Evolutionary conservation across 2,888 invertebrate genomes (phyloP), one percentile per base, ranked within the genome.

Genomic region (Amaurobius ferox): DNA sequence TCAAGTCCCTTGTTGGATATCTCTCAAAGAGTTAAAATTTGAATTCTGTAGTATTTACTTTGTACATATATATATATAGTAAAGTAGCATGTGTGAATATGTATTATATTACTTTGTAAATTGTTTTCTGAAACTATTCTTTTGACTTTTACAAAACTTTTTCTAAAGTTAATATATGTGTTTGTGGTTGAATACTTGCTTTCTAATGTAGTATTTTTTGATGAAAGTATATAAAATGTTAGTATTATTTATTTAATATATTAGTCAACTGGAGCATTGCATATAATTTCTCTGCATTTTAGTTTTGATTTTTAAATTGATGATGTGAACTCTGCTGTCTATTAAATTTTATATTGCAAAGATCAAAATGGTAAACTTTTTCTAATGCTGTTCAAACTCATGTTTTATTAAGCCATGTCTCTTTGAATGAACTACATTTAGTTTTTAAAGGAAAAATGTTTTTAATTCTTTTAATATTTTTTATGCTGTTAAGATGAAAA

Each of bases 21-120:
- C 23, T 55, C 55, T 55, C 55, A 55, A 55, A 23, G 55, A 55
- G 23, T 55, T 55, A 55, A 55, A 11, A 5, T 16, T 23, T 16
- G 11, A 11, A 1, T 29, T 29, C 13, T 64, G 30, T 64, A 16
- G 29, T 64, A 29, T 64, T 61, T 61, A 7, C 64, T 64, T 64
- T 64, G 29, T 64, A 30, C 16, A 30, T 64, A 55, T 55, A 39
- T 44, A 48, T 48, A 44, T 66, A 72, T 66, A 78, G 62, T 61
- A 29, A n/a, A n/a, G 62, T 71, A 16, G 30, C 61, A 64, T 79
- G n/a, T n/a, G 71, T 79, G 79, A 64, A 72, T 79, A 72, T 79
- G 79, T 79, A 79, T 64, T 64, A 64, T 44, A 79, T 79, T 72
- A 48, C 39, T 16, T 79, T 64, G 64, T 64, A 64, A 64, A 64